Evolutionary conservation across 2,888 invertebrate genomes (phyloP), one percentile per base, ranked within the genome.

Genomic region (Luffia ferchaultella): DNA sequence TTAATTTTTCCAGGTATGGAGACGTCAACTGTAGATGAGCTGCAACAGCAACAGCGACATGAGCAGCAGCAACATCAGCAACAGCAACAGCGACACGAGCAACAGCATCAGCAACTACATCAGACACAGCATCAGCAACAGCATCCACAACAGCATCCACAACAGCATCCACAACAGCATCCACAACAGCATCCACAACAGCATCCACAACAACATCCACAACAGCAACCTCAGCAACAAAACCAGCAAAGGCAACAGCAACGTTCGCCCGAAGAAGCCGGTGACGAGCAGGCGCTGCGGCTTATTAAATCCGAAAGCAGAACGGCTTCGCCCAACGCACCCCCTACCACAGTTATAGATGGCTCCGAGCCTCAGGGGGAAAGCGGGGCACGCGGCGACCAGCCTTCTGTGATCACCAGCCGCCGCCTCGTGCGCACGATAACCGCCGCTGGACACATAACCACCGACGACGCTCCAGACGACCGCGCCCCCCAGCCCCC

Each of bases 361-460:
- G 50, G 46, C 7, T 50, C 47, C 7, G 54, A 43, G 51, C 49
- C 12, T 18, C 53, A 53, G 41, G 53, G 48, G 52, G 55, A 52
- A 15, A 42, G 52, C 48, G 56, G 56, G 63, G n/a, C 55, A 57
- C 5, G 57, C 54, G 15, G 59, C 63, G 2, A 67, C 51, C 62
- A 64, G n/a, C 73, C 70, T 52, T 76, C 80, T 16, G 88, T 88
- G 17, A 88, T 88, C 63, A 87, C 87, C 12, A 75, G 84, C 20
- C 78, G 87, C 9, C 80, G 87, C 50, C 79, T 82, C 54, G 76
- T 86, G 47, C 77, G 88, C 47, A 88, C 88, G 20, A 88, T 88
- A 60, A 88, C 88, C 18, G 78, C 88, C 9, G 80, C 88, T 44
- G 88, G 88, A 1, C 87, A 87, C 62, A 88, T 88, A 53, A 87